Evolutionary conservation across 2,113 vertebrate genomes (phyloP).

Genomic region (Polyodon spathula): DNA sequence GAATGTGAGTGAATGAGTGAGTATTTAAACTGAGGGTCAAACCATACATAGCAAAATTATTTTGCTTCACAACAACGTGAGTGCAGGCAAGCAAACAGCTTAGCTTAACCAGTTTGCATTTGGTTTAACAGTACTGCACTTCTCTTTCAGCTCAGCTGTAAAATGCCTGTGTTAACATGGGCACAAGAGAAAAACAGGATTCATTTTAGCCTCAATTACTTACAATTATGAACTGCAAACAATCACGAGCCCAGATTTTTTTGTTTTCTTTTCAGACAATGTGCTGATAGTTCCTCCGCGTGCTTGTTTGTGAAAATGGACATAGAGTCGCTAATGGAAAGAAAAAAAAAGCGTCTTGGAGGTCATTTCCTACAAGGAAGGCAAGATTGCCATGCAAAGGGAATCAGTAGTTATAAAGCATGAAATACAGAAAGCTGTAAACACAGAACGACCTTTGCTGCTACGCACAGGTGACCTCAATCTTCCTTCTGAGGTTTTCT

Average conservation of each 20-base stretch:
- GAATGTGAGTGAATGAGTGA: conserved; percentile 22
- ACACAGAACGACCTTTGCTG: conserved; percentile 56
- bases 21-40: too few species aligned
- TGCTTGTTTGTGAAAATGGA: conserved; percentile 24
- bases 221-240: background rate
- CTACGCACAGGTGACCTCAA: conserved; percentile 69
- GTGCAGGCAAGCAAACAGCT: background rate
- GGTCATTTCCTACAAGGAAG: conserved; percentile 65
- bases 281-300: background rate
- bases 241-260: background rate
- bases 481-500: conserved; percentile 63
- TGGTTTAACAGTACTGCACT: too few species aligned
- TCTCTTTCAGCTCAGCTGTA: too few species aligned
- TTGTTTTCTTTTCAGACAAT: background rate
- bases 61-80: too few species aligned
- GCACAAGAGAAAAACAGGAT: too few species aligned
- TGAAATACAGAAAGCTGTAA: conserved; percentile 63
- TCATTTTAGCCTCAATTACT: too few species aligned
- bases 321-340: conserved; percentile 54
- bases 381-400: conserved; percentile 54
- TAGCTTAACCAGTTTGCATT: too few species aligned
- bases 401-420: conserved; percentile 65
- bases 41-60: too few species aligned
- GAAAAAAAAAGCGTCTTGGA: conserved; percentile 39
- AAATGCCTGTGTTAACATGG: too few species aligned